Evolutionary conservation across 2,888 invertebrate species (phyloP).

Genomic region (Notodonta ziczac): DNA sequence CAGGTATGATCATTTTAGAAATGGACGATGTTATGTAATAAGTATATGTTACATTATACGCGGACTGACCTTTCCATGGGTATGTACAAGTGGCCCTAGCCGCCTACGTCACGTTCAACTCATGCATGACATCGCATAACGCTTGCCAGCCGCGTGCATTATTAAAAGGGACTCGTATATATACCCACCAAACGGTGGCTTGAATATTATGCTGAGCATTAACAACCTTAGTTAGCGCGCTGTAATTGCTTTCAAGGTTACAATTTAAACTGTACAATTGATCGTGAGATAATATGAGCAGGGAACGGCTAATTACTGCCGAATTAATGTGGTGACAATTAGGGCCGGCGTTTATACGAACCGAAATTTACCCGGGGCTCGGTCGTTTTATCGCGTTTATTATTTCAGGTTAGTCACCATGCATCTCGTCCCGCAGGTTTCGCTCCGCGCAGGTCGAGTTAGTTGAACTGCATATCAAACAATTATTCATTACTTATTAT

Average conservation of each 20-base stretch:
- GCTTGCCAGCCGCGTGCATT: slow-evolving; percentile 56
- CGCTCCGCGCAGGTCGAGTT: no score
- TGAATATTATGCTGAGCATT: slow-evolving; percentile 56
- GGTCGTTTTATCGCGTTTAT: no score
- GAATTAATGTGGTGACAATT: no score
- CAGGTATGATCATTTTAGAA: background rate
- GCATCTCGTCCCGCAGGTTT: no score
- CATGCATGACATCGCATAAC: slow-evolving; percentile 68
- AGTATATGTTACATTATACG: slow-evolving; percentile 47
- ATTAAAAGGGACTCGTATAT: slow-evolving; percentile 54
- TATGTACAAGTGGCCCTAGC: slow-evolving; percentile 23
- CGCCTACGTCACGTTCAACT: slow-evolving; percentile 38
- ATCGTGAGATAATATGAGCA: slow-evolving; percentile 19
- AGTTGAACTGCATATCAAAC: no score
- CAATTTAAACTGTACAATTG: slow-evolving; percentile 26
- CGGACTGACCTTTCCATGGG: slow-evolving; percentile 58
- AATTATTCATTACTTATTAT: no score
- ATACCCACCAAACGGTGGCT: slow-evolving; percentile 46
- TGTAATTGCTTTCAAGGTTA: slow-evolving; percentile 40
- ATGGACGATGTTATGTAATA: slow-evolving; percentile 25
- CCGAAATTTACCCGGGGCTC: no score
- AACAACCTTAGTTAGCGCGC: slow-evolving; percentile 44
- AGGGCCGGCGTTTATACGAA: no score
- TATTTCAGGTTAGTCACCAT: no score
- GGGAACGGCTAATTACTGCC: slow-evolving; percentile 12